phyloP scores from a whole-genome alignment of 2,797 vertebrate species.

The Limosa lapponica region DNA sequence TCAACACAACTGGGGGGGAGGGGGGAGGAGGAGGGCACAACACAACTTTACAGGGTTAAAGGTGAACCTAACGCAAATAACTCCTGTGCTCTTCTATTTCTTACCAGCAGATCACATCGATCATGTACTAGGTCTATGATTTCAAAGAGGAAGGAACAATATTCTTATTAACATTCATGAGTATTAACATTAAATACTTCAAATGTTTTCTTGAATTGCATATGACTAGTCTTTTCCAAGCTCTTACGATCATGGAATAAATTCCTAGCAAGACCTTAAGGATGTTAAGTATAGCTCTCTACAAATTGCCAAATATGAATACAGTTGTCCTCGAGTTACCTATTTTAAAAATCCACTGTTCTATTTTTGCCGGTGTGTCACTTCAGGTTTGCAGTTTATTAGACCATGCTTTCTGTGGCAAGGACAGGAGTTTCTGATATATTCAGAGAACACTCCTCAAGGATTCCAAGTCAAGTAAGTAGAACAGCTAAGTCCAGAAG shows the following conservation, averaged over 20 bases:
- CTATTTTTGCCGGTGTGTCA: neutral
- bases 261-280: neutral
- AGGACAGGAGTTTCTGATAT: neutral
- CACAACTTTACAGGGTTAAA: neutral
- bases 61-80: neutral
- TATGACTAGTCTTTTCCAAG: neutral
- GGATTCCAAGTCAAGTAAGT: neutral
- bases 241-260: neutral
- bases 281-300: neutral
- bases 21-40: rapidly evolving
- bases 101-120: neutral
- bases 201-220: neutral
- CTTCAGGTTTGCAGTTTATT: slow-evolving; percentile 14
- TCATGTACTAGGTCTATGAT: neutral
- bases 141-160: neutral
- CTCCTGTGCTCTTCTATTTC: neutral
- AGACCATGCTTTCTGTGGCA: neutral
- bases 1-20: rapidly evolving
- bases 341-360: neutral
- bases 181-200: neutral
- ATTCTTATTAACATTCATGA: neutral
- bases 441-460: neutral
- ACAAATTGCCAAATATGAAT: neutral
- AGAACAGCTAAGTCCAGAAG: neutral
- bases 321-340: neutral